These are phyloP conservation scores for Standfussiana lucernea DNA, from an alignment of 2,888 invertebrate genomes.

Conservation along the genomic window DNA sequence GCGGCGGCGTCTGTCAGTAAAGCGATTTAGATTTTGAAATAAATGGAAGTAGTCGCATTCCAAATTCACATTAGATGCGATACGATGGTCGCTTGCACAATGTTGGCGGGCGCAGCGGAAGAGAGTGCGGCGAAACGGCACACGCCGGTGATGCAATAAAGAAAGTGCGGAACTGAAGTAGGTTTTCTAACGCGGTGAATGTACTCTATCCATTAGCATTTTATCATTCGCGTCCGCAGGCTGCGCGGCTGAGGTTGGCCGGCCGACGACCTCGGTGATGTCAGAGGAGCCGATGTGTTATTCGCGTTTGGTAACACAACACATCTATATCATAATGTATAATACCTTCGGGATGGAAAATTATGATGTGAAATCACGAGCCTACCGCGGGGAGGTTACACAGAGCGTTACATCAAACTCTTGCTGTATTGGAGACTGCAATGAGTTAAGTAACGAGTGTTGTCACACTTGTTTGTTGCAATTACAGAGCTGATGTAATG, in stretches of 20 bases:
- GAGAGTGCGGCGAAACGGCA: constrained; percentile 88
- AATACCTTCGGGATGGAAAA: constrained; percentile 77
- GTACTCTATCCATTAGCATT: constrained; percentile 87
- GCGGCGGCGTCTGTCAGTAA: constrained; percentile 30
- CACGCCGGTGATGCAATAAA: constrained; percentile 88
- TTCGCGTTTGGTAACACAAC: constrained; percentile 73
- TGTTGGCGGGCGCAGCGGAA: constrained; percentile 80
- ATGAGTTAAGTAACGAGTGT: constrained; percentile 86
- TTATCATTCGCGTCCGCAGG: constrained; percentile 85
- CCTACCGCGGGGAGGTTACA: constrained; percentile 73
- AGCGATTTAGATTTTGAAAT: constrained; percentile 80
- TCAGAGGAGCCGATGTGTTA: constrained; percentile 76
- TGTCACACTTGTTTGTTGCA: constrained; percentile 87
- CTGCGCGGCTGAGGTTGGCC: constrained; percentile 75
- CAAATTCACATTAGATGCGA: constrained; percentile 77
- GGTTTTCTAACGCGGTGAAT: constrained; percentile 90
- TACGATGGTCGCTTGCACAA: constrained; percentile 83
- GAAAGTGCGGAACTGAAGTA: constrained; percentile 90
- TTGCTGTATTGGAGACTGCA: constrained; percentile 80
- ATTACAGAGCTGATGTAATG: constrained; percentile 83
- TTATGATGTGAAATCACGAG: constrained; percentile 77
- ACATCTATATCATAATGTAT: constrained; percentile 79
- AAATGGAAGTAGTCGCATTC: constrained; percentile 78
- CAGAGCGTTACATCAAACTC: constrained; percentile 82
- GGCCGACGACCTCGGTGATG: constrained; percentile 86